Base-by-base conservation (phyloP, 2,113 vertebrate species). In the Laterallus jamaicensis region DNA sequence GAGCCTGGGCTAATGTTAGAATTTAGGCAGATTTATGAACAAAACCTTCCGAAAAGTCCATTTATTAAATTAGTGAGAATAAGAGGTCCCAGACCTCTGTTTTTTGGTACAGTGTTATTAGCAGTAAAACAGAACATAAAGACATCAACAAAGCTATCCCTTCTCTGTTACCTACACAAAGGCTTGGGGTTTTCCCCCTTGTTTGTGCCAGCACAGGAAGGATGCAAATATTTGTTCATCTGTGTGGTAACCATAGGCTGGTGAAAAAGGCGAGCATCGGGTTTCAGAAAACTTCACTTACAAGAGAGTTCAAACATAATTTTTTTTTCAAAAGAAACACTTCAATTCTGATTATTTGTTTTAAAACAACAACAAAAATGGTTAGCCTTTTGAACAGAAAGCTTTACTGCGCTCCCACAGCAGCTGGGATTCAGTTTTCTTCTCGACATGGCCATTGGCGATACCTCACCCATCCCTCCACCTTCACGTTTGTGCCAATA, bases 401-500 rank as follows among this genome's bases (percentile, higher is more conserved):
- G 39, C 19, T 70, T 44, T 16, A 19, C 16, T 31, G 15, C 50
- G 12, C 32, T 35, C 50, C 39, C 56, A 37, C 37, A 47, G 22
- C 25, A 73, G 19, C 70, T n/a, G 42, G 35, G 81, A 77, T 9
- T 54, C 0, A 1, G 32, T 64, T 56, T 50, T 69, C 56, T 63
- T 39, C 31, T 44, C 31, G 71, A 24, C 35, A 18, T 16, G 31
- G 29, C 25, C 28, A 9, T 2, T 2, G 35, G 47, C 54, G 52
- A 8, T 4, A 26, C n/a, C 7, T 58, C 1, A 50, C 12, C 55
- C 60, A 40, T 5, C 39, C 31, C 84, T 73, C n/a, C 83, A 71
- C 55, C 64, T 29, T 5, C 3, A 2, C 4, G 47, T 22, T 62
- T 24, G 20, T 0, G 50, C 21, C 13, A 67, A 0, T 4, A 64